These are phyloP conservation scores for Anneissia japonica DNA, from an alignment of 35 echinoderm and acorn worm genomes.

Conservation along the genomic window DNA sequence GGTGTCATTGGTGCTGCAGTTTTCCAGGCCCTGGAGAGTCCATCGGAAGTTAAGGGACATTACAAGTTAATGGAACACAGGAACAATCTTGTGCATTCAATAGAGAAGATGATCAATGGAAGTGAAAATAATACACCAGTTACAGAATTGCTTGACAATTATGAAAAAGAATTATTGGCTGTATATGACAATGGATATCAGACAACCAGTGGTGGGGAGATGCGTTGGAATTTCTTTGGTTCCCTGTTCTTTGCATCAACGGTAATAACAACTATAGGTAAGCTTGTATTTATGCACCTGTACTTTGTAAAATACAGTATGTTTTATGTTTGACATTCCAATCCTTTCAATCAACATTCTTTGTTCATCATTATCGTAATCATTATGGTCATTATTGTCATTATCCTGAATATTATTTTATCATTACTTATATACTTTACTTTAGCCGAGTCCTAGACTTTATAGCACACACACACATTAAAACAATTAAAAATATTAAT, in stretches of 20 bases:
- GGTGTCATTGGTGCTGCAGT: neutral
- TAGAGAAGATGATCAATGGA: neutral
- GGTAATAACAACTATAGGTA: conserved; percentile 26
- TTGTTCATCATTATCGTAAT: too few species aligned
- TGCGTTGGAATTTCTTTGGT: conserved; percentile 36
- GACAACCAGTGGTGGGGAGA: neutral
- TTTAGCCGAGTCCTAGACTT: too few species aligned
- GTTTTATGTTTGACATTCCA: too few species aligned
- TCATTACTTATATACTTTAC: too few species aligned
- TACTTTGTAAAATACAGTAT: too few species aligned
- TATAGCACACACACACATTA: too few species aligned
- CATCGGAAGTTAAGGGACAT: neutral
- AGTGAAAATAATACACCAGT: neutral
- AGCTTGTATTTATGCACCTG: neutral
- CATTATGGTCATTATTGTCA: too few species aligned
- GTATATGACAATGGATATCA: neutral
- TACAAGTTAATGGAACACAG: neutral
- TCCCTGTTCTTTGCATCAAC: conserved; percentile 34
- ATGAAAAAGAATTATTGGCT: neutral
- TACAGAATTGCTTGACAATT: neutral
- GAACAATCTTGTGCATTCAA: neutral
- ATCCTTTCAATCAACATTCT: too few species aligned
- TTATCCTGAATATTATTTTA: too few species aligned
- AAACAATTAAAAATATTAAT: too few species aligned
- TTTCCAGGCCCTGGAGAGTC: neutral